Conservation (phyloP, 2,888 invertebrate genomes). For the Gibbula magus region DNA sequence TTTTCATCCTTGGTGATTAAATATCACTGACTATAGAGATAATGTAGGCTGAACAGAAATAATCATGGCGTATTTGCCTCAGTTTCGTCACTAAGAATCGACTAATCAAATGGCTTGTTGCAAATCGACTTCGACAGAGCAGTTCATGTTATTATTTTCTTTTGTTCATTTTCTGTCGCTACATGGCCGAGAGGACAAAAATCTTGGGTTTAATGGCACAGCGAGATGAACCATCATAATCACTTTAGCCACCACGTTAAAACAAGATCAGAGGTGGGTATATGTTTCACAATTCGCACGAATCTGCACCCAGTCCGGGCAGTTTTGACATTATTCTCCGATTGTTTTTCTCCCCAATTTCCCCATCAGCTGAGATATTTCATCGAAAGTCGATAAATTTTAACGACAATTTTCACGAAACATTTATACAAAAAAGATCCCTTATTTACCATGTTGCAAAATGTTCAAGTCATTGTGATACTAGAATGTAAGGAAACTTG, state of each 20-base stretch:
- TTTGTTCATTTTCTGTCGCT: conserved; percentile 29
- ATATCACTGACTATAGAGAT: no score
- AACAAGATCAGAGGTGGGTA: conserved; percentile 59
- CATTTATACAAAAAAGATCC: not conserved
- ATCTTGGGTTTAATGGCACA: conserved; percentile 33
- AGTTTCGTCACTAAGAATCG: not conserved
- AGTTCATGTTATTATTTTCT: conserved; percentile 35
- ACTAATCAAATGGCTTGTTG: conserved; percentile 43
- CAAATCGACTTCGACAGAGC: not conserved
- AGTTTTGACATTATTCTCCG: conserved; percentile 13
- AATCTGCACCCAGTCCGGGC: not conserved
- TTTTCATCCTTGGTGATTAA: no score
- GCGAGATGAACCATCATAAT: conserved; percentile 58
- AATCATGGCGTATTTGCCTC: conserved; percentile 9
- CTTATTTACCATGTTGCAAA: not conserved
- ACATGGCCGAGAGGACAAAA: conserved; percentile 24
- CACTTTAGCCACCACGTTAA: conserved; percentile 56
- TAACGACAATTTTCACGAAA: not conserved
- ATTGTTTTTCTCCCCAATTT: conserved; percentile 4
- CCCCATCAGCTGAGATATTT: conserved; percentile 4
- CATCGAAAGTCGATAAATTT: not conserved
- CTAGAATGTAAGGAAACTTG: no score
- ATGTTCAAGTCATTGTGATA: not conserved
- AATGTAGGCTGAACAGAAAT: not conserved
- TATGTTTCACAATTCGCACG: not conserved